phyloP scores from a whole-genome alignment of 1,140 invertebrate genomes.

The Euglossa dilemma region DNA sequence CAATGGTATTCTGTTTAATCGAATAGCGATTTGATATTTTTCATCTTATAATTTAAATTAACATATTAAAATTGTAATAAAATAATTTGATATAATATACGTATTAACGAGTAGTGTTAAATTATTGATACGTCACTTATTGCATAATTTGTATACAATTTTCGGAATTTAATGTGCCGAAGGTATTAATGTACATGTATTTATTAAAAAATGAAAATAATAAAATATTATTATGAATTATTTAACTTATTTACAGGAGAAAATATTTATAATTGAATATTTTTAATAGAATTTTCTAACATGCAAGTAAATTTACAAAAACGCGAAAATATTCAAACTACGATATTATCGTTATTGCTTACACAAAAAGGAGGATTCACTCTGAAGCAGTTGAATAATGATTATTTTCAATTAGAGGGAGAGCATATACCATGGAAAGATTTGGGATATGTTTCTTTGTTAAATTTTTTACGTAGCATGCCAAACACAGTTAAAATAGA shows the following conservation, averaged over 20 bases:
- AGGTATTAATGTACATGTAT: no score
- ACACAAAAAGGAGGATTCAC: conserved; percentile 30
- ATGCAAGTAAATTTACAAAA: conserved; percentile 4
- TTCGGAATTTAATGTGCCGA: not conserved
- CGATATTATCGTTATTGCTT: conserved; percentile 62
- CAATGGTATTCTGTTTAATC: not conserved
- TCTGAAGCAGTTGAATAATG: conserved; percentile 16
- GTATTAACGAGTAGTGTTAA: not conserved
- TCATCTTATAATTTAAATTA: not conserved
- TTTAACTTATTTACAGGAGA: not conserved
- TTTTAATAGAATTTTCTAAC: not conserved
- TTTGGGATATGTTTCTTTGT: conserved; percentile 49
- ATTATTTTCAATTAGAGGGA: conserved; percentile 59
- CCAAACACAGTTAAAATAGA: conserved; percentile 43
- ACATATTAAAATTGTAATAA: not conserved
- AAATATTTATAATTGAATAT: not conserved
- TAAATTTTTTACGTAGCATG: conserved; percentile 60
- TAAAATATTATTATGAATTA: not conserved
- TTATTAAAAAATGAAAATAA: not conserved
- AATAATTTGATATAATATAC: not conserved
- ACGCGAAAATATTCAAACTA: conserved; percentile 41
- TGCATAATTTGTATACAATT: not conserved
- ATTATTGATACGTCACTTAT: not conserved
- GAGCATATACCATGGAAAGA: conserved; percentile 64
- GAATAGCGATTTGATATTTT: not conserved